Base-by-base conservation (phyloP, 2,797 vertebrate species). In the Chaetophractus vellerosus region DNA sequence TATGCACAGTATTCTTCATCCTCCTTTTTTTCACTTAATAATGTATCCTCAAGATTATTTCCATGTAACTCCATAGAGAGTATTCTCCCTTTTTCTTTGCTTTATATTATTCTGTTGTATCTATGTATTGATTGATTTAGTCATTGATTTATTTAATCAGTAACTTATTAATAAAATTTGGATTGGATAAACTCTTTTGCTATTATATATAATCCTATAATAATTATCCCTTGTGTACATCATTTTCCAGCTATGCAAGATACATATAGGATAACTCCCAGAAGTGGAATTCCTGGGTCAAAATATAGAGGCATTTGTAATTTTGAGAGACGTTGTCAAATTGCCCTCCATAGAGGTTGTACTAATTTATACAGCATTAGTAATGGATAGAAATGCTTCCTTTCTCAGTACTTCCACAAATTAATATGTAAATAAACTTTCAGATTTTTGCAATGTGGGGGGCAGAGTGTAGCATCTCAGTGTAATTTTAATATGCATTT, bases 351-450 rank as follows among this genome's bases (percentile, higher is more conserved):
- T 5, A 38, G 48, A 84, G 15, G 26, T 41, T 15, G n/a, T 38
- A 38, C 36, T 21, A 69, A 21, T 36, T 38, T 69, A 38, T 6
- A 69, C 66, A 23, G 16, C 8, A 5, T 23, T 9, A 41, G 36
- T 21, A 50, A 4, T 9, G 41, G 45, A 63, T 55, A 50, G 31
- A 45, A 28, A 21, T 24, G 9, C 28, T 24, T 9, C 21, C 31
- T 55, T 83, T 12, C 21, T n/a, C 36, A 16, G 10, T 24, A 36
- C 14, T 38, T 78, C 31, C 36, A 1, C 23, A 66, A 64, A 80
- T 38, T 4, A 36, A 18, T 6, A 8, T 0, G 2, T 5, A 9
- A 19, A 41, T 16, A 6, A 63, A 52, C 23, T 33, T 26, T 16
- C 59, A 33, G 26, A 38, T 24, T 75, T 59, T 50, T 41, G 6